Evolutionary conservation across 2,113 vertebrate genomes (phyloP), one percentile per base, ranked within the genome.

Genomic region (Lampris megalopsis): DNA sequence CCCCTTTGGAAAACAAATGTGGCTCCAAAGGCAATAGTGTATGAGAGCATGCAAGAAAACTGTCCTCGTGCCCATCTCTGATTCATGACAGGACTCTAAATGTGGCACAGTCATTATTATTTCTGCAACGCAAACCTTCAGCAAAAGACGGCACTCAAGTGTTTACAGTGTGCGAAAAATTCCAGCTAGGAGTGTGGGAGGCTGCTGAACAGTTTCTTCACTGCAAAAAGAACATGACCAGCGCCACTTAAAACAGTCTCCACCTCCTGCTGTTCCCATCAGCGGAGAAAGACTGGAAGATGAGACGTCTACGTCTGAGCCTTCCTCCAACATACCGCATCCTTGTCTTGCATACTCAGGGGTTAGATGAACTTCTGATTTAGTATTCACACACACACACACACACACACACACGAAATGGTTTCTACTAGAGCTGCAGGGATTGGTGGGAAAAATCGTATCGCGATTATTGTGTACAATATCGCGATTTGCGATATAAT

Each of bases 221-320:
- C 24, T 24, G 40, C 81, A 42, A 80, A 79, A 75, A 73, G 7
- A 72, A 9, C 38, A 36, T n/a, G 38, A 75, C 8, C n/a, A 40
- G 54, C 56, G 71, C 69, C 75, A 69, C 58, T 86, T 63, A 63
- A 59, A 62, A 80, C 60, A 80, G 77, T 71, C 70, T 73, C 57
- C 63, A 60, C 68, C 52, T 24, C 38, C 67, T 86, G 85, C 89
- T 88, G 81, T 77, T 70, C 79, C 89, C 89, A 91, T 89, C 88
- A 87, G 79, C 77, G 75, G 70, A 69, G 63, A 75, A 83, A 89
- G 72, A 86, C 82, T 84, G 84, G 75, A 84, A 24, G 24, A 24
- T 24, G 85, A 81, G 75, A 61, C 62, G 59, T 73, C 84, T 84
- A 62, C 7, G 49, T 52, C 49, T 52, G 5, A 52, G 24, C 24